Evolutionary conservation across 2,113 vertebrate species (phyloP).

Genomic region (Zosterops lateralis): DNA sequence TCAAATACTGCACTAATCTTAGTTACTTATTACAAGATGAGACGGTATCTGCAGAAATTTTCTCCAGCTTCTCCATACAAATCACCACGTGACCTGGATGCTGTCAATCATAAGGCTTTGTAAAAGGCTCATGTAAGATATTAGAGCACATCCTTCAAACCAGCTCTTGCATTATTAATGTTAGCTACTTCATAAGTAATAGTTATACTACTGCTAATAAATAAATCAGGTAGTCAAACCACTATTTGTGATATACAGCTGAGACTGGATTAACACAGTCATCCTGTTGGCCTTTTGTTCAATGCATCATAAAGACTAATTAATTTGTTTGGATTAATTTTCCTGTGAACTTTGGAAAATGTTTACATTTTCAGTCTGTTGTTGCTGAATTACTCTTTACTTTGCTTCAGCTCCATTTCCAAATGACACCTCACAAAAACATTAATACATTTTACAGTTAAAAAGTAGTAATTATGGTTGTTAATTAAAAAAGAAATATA

Average conservation of each 20-base stretch:
- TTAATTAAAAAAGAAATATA: neutral
- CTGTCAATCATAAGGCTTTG: neutral
- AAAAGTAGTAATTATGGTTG: neutral
- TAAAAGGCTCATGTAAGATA: neutral
- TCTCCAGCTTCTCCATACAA: neutral
- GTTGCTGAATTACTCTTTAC: neutral
- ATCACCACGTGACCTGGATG: neutral
- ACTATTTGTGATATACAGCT: neutral
- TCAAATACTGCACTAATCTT: neutral
- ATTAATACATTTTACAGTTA: neutral
- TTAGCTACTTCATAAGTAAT: neutral
- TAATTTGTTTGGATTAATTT: neutral
- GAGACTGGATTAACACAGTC: neutral
- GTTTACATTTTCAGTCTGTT: neutral
- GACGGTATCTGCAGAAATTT: accelerated
- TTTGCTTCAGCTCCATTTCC: neutral
- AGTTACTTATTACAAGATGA: neutral
- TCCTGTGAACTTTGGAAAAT: neutral
- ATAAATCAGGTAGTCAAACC: neutral
- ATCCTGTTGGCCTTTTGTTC: neutral
- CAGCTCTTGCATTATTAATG: neutral
- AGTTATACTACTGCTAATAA: neutral
- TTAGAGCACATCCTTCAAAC: neutral
- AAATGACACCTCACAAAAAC: neutral
- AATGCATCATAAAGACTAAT: neutral